A percentile compares a stretch with the other conserved stretches of the same genome.
These are phyloP conservation scores for Neoaliturus tenellus DNA, from an alignment of 2,888 invertebrate species.

Conservation along the genomic window DNA sequence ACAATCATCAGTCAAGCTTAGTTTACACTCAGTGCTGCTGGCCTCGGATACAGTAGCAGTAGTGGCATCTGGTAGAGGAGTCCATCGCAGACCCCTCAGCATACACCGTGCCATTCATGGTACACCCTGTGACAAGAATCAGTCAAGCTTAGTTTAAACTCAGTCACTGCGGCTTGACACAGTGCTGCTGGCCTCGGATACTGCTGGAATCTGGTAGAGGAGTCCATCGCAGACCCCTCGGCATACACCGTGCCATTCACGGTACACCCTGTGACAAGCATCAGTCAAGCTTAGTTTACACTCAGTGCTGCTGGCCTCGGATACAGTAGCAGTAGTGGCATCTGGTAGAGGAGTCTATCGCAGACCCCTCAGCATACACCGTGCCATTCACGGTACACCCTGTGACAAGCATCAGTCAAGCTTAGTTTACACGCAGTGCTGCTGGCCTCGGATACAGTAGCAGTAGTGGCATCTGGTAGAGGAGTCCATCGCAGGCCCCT, in stretches of 20 bases:
- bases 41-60: slow-evolving; percentile 89
- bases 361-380: slow-evolving; percentile 87
- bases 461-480: slow-evolving; percentile 90
- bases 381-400: slow-evolving; percentile 84
- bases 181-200: slow-evolving; percentile 81
- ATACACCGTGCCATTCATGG: slow-evolving; percentile 83
- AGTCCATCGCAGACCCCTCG: slow-evolving; percentile 89
- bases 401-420: slow-evolving; percentile 69
- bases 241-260: slow-evolving; percentile 84
- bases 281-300: too few relatives aligned
- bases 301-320: slow-evolving; percentile 82
- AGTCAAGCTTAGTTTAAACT: too few relatives aligned
- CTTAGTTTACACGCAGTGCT: slow-evolving; percentile 90
- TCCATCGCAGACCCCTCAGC: slow-evolving; percentile 90
- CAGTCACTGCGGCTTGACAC: slow-evolving; percentile 88
- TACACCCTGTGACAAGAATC: slow-evolving; percentile 77
- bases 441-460: slow-evolving; percentile 85
- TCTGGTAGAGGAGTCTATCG: slow-evolving; percentile 85
- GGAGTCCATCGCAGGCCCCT: slow-evolving; percentile 90
- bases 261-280: slow-evolving; percentile 77
- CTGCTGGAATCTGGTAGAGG: slow-evolving; percentile 90
- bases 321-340: slow-evolving; percentile 94
- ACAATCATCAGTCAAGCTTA: too few relatives aligned
- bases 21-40: slow-evolving; percentile 83
- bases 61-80: slow-evolving; percentile 86